These are phyloP conservation scores for Salarias fasciatus DNA, from an alignment of 2,797 vertebrate genomes.

Conservation along the genomic window DNA sequence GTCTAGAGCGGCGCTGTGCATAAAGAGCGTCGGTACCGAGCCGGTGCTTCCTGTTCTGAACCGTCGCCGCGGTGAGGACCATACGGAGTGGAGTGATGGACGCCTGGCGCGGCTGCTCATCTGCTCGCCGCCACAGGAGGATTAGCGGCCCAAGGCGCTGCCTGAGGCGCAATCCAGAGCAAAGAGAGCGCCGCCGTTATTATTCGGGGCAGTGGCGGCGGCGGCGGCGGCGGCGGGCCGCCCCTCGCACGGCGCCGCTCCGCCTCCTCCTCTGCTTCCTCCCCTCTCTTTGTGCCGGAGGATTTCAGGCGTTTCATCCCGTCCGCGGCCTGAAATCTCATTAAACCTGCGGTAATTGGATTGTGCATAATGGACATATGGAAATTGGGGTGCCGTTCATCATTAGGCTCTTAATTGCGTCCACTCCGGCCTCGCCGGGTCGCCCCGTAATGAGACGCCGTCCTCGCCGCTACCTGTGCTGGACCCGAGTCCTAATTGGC, in stretches of 20 bases:
- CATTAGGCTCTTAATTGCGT: slow-evolving; percentile 84
- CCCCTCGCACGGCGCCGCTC: slow-evolving; percentile 43
- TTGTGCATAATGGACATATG: slow-evolving; percentile 81
- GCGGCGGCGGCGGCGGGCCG: slow-evolving; percentile 38
- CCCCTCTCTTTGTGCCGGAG: slow-evolving; percentile 28
- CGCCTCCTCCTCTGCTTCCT: too few species aligned
- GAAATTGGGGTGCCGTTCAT: slow-evolving; percentile 85
- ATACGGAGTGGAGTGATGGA: slow-evolving; percentile 58
- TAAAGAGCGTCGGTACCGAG: too few species aligned
- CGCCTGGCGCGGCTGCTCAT: slow-evolving; percentile 68
- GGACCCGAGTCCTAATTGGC: not conserved
- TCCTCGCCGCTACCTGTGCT: slow-evolving; percentile 8
- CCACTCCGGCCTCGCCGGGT: slow-evolving; percentile 65
- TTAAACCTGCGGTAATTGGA: slow-evolving; percentile 82
- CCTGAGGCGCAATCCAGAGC: slow-evolving; percentile 67
- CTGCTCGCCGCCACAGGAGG: slow-evolving; percentile 73
- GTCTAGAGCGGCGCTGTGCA: too few species aligned
- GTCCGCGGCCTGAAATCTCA: slow-evolving; percentile 78
- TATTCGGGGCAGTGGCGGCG: slow-evolving; percentile 63
- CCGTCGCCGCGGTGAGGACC: too few species aligned
- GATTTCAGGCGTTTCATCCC: slow-evolving; percentile 67
- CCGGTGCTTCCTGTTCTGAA: too few species aligned
- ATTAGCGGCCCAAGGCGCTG: slow-evolving; percentile 67
- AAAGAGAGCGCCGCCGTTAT: slow-evolving; percentile 67
- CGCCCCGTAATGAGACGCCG: slow-evolving; percentile 40